Evolutionary conservation across 1,140 invertebrate species (phyloP).

Genomic region (Maconellicoccus hirsutus): DNA sequence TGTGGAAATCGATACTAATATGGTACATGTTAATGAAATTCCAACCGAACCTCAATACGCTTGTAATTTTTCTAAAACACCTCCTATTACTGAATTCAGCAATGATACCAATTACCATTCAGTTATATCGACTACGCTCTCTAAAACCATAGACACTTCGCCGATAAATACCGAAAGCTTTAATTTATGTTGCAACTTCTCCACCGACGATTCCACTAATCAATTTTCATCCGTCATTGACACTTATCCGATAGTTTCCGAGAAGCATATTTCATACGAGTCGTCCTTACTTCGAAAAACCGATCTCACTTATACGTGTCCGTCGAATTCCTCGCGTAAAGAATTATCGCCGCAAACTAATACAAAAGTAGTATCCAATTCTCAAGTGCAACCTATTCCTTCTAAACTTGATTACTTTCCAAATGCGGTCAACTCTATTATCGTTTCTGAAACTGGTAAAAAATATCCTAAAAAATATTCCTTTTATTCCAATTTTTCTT

Average conservation of each 20-base stretch:
- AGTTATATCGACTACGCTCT: background rate
- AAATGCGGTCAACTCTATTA: background rate
- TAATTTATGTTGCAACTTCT: conserved; percentile 4
- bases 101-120: background rate
- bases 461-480: conserved; percentile 14
- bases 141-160: background rate
- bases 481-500: conserved; percentile 11
- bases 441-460: conserved; percentile 13
- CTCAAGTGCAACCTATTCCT: background rate
- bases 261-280: background rate
- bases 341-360: background rate
- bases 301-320: background rate
- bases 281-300: no score
- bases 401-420: conserved; percentile 1
- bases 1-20: background rate
- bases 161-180: background rate
- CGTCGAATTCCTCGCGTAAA: background rate
- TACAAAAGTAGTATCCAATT: background rate
- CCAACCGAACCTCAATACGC: background rate
- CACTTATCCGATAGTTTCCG: background rate
- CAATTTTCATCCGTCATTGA: background rate
- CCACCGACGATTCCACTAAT: background rate
- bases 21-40: background rate
- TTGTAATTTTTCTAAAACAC: background rate
- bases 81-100: background rate